Evolutionary conservation across 2,113 vertebrate species (phyloP).

Genomic region (Oncorhynchus nerka): DNA sequence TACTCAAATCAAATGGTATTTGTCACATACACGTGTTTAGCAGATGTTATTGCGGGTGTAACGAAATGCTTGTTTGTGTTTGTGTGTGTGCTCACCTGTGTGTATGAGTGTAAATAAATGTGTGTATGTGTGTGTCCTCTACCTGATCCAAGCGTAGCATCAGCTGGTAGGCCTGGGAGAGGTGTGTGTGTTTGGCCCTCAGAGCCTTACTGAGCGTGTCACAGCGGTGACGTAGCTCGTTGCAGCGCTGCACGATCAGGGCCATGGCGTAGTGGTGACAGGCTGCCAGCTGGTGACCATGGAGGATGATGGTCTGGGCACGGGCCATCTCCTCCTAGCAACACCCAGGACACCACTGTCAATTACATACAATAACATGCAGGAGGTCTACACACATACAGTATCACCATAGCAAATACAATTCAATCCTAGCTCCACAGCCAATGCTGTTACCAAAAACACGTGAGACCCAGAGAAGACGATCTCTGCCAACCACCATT

Average conservation of each 20-base stretch:
- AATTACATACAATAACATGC: neutral
- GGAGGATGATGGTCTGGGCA: slow-evolving; percentile 84
- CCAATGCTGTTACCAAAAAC: no score
- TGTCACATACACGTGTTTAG: no score
- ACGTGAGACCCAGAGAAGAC: no score
- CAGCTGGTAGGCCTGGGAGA: slow-evolving; percentile 81
- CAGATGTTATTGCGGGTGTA: no score
- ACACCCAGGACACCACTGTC: neutral
- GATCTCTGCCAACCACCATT: no score
- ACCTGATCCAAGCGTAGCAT: slow-evolving; percentile 87
- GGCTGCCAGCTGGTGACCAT: slow-evolving; percentile 89
- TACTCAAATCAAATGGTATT: no score
- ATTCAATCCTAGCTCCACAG: no score
- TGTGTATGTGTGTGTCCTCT: slow-evolving; percentile 16
- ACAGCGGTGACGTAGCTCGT: slow-evolving; percentile 85
- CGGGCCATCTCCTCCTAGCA: slow-evolving; percentile 83
- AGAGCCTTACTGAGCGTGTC: slow-evolving; percentile 83
- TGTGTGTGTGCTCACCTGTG: neutral
- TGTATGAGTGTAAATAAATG: neutral
- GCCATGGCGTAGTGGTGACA: slow-evolving; percentile 92
- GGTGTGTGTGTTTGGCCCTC: slow-evolving; percentile 72
- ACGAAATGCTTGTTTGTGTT: neutral
- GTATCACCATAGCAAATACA: no score
- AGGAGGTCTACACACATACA: no score
- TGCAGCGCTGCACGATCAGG: slow-evolving; percentile 93